Conservation (phyloP, 2,888 invertebrate genomes). For the Pherbina coryleti region DNA sequence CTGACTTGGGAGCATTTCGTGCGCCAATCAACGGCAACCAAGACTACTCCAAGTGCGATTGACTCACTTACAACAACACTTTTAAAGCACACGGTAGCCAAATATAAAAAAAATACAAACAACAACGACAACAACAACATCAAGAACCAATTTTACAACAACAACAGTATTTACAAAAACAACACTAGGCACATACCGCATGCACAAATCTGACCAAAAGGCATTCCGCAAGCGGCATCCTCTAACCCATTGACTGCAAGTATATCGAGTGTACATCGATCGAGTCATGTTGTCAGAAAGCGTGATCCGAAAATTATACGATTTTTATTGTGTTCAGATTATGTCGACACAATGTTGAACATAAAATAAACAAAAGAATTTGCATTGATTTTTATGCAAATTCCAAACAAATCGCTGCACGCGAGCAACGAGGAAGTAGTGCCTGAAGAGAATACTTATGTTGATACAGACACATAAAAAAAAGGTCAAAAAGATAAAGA, state of each 20-base stretch:
- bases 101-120: neutral
- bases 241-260: no score
- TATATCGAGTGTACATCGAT: neutral
- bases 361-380: conserved; percentile 30
- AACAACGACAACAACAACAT: neutral
- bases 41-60: conserved; percentile 18
- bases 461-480: no score
- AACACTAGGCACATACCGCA: no score
- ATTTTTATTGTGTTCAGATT: conserved; percentile 38
- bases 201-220: neutral
- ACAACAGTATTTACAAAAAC: neutral
- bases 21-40: conserved; percentile 13
- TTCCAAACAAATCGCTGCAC: conserved; percentile 39
- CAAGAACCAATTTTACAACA: neutral
- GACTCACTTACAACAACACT: conserved; percentile 36
- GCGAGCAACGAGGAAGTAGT: conserved; percentile 29
- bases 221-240: neutral
- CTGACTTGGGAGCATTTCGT: conserved; percentile 17
- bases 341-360: conserved; percentile 37
- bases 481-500: neutral
- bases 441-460: neutral
- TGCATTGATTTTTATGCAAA: conserved; percentile 38
- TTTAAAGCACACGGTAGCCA: neutral
- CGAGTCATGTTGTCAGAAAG: conserved; percentile 25
- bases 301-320: conserved; percentile 39